Evolutionary conservation across 2,113 vertebrate species (phyloP).

Genomic region (Agapornis roseicollis): DNA sequence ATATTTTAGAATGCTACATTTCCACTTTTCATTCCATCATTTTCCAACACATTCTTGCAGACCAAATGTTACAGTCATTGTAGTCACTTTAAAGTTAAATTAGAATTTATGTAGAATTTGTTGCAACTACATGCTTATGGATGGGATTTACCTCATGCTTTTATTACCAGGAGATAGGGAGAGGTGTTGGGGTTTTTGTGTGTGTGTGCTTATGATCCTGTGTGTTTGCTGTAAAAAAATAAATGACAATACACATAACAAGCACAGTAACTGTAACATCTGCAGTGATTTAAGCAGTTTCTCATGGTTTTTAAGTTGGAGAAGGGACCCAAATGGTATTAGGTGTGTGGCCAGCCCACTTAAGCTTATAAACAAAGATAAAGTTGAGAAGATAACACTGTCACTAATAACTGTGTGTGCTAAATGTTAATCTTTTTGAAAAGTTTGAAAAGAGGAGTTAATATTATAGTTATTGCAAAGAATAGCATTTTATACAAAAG

Average conservation of each 20-base stretch:
- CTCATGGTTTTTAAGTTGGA: neutral
- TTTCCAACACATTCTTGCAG: neutral
- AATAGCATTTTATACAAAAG: neutral
- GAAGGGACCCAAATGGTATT: neutral
- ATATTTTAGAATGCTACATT: neutral
- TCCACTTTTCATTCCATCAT: neutral
- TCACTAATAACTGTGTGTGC: neutral
- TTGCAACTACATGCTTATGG: neutral
- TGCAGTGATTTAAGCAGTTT: neutral
- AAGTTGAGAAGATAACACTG: neutral
- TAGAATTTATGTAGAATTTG: neutral
- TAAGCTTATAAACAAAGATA: neutral
- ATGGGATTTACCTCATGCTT: neutral
- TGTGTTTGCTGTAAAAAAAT: neutral
- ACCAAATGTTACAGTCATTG: neutral
- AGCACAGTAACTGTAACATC: neutral
- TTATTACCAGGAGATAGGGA: neutral
- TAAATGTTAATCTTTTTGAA: neutral
- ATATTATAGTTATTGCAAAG: neutral
- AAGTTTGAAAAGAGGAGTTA: neutral
- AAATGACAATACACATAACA: neutral
- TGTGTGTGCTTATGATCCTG: neutral
- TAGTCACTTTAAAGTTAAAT: neutral
- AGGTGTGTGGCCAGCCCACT: neutral
- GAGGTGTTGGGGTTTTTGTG: accelerated